Conservation (phyloP, 1,140 invertebrate species). For the Arctopsyche grandis region DNA sequence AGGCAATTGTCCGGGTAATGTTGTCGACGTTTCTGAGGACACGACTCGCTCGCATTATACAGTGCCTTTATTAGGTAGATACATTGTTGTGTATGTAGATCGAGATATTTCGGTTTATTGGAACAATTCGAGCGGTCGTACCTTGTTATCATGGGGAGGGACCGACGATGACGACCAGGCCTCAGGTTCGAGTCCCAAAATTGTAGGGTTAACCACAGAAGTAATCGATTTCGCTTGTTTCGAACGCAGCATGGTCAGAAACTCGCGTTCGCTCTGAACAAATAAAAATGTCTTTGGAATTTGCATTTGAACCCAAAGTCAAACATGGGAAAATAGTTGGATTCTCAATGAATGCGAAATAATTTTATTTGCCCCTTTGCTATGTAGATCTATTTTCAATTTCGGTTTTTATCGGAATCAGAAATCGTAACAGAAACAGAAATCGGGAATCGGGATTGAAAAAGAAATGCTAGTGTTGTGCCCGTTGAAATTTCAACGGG, state of each 20-base stretch:
- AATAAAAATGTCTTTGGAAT: neutral
- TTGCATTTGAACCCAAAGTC: no score
- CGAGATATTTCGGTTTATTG: constrained; percentile 38
- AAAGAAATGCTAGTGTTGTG: no score
- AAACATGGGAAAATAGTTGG: no score
- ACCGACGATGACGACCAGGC: constrained; percentile 18
- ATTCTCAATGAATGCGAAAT: no score
- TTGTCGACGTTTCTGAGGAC: neutral
- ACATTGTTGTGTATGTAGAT: neutral
- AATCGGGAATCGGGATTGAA: no score
- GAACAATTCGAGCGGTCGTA: constrained; percentile 36
- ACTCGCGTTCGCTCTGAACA: neutral
- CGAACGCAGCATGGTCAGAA: constrained; percentile 29
- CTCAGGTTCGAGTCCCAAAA: constrained; percentile 43
- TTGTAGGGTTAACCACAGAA: constrained; percentile 53
- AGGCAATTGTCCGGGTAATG: neutral
- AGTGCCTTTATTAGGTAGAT: no score
- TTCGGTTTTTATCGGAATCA: no score
- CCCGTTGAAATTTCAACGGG: no score
- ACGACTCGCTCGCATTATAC: neutral
- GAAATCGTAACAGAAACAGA: no score
- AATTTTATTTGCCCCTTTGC: no score
- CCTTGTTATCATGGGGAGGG: constrained; percentile 38
- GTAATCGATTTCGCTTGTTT: constrained; percentile 54
- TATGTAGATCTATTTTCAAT: no score